Percentiles rank a stretch among this genome's conserved stretches.
Conservation (phyloP, 2,113 vertebrate genomes). For the Passer montanus region DNA sequence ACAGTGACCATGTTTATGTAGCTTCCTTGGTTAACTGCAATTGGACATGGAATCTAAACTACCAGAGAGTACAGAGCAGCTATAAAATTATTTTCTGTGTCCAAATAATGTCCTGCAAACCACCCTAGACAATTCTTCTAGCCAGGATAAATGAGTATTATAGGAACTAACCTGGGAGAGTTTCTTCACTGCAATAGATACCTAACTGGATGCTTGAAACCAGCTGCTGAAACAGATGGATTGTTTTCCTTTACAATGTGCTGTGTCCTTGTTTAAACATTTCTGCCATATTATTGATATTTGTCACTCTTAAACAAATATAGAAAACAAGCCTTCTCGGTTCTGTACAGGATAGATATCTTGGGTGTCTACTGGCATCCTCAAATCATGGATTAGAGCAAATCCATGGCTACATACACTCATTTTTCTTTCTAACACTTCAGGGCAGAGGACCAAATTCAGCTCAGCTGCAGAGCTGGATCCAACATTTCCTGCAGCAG, state of each 20-base stretch:
- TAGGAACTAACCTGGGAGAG: background rate
- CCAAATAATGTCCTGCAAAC: background rate
- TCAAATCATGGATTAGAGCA: conserved; percentile 7
- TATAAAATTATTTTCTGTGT: background rate
- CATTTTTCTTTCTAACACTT: conserved; percentile 56
- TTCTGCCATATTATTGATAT: conserved; percentile 30
- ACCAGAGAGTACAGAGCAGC: background rate
- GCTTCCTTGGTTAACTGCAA: background rate
- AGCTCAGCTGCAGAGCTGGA: conserved; percentile 53
- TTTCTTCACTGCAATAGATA: background rate
- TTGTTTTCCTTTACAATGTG: background rate
- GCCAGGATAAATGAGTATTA: background rate
- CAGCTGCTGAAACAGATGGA: conserved; percentile 28
- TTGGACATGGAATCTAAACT: background rate
- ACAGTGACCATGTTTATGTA: background rate
- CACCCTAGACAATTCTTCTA: background rate
- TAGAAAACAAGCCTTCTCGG: background rate
- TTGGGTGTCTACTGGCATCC: background rate
- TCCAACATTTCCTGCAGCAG: conserved; percentile 48
- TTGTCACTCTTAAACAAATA: conserved; percentile 9
- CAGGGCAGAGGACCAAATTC: conserved; percentile 49
- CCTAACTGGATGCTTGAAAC: background rate
- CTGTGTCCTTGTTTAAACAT: conserved; percentile 27
- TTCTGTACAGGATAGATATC: background rate
- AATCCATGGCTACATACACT: background rate